phyloP scores from a whole-genome alignment of 2,888 invertebrate genomes.

The Sinhomidia bicolor region DNA sequence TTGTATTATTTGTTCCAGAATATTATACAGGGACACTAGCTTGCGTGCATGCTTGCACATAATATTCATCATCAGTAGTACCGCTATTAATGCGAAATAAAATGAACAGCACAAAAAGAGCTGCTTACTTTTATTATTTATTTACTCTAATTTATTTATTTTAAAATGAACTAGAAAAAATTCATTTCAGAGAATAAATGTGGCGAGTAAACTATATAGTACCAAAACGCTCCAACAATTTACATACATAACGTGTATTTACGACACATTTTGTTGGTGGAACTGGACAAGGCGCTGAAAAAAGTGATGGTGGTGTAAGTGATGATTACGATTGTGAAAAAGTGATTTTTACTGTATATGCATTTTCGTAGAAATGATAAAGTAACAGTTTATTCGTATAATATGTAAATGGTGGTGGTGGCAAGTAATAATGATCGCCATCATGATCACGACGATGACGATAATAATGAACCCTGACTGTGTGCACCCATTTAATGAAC shows the following conservation, averaged over 20 bases:
- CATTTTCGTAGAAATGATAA: not conserved
- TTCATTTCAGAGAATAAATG: not conserved
- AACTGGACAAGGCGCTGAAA: not conserved
- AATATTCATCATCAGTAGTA: not conserved
- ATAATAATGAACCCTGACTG: slow-evolving; percentile 60
- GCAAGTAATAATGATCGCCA: slow-evolving; percentile 25
- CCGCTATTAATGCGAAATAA: not conserved
- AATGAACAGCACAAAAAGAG: not conserved
- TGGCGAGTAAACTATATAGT: no score
- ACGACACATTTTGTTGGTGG: not conserved
- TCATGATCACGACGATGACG: slow-evolving; percentile 41
- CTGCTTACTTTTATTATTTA: slow-evolving; percentile 1
- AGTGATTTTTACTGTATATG: slow-evolving; percentile 28
- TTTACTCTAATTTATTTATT: slow-evolving; percentile 18
- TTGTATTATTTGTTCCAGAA: no score
- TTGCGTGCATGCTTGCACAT: not conserved
- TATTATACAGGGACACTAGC: no score
- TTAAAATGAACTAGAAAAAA: not conserved
- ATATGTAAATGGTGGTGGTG: not conserved
- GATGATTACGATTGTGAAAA: not conserved
- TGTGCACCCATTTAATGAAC: slow-evolving; percentile 67
- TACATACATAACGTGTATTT: not conserved
- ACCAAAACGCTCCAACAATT: no score
- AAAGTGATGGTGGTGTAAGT: not conserved
- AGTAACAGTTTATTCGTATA: not conserved